Percentiles rank a stretch among this genome's conserved stretches.
Evolutionary conservation across 2,797 vertebrate genomes (phyloP).

Genomic region (Discoglossus pictus): DNA sequence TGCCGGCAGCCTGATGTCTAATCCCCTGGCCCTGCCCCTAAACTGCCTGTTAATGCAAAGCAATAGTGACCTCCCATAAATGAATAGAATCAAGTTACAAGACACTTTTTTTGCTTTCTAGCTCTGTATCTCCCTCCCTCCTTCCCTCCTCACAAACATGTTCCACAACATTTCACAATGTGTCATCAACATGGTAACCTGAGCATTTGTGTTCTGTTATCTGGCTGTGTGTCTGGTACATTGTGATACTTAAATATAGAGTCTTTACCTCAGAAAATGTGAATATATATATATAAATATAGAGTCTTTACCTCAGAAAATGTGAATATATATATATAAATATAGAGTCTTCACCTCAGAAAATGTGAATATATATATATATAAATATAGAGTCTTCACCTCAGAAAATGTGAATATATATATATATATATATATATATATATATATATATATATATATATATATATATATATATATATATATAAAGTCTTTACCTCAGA

Average conservation of each 20-base stretch:
- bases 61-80: conserved; percentile 1
- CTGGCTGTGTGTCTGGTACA: not conserved
- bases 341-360: no score
- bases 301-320: no score
- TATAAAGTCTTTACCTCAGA: no score
- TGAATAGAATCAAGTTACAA: conserved; percentile 46
- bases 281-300: no score
- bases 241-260: not conserved
- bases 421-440: no score
- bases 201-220: not conserved
- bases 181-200: not conserved
- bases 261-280: no score
- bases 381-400: no score
- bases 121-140: not conserved
- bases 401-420: no score
- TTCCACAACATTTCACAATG: not conserved
- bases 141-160: not conserved
- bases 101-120: conserved; percentile 12
- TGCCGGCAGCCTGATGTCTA: conserved; percentile 33
- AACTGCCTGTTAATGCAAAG: conserved; percentile 26
- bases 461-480: no score
- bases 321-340: no score
- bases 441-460: no score
- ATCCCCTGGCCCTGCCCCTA: conserved; percentile 11
- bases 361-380: no score